Evolutionary conservation across 2,113 vertebrate genomes (phyloP), one percentile per base, ranked within the genome.

Genomic region (Ardeotis arabs): DNA sequence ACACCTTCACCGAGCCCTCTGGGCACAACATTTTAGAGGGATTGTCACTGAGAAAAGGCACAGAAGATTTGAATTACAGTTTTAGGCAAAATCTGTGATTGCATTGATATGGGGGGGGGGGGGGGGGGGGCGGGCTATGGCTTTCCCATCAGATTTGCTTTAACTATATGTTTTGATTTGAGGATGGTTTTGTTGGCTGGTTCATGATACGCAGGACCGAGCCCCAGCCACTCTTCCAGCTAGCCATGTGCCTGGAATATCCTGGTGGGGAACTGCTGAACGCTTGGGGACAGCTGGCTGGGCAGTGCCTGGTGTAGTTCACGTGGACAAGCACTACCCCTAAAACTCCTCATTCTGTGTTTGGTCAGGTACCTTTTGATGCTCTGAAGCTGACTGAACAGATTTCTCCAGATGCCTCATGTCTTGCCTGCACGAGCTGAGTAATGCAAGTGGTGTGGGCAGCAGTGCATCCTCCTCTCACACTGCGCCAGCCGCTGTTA

Each of bases 281-380:
- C 23, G 28, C 16, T 18, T 10, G 35, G 33, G 55, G 35, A 24
- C 60, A 58, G 41, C 67, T 50, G 84, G 14, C 22, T 44, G 37
- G 39, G 4, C 35, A 52, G 25, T 0, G 5, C 35, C 11, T 50
- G 70, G 29, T 0, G 0, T 29, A 28, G 22, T 25, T 76, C 1
- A 9, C 24, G 15, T 8, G 69, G 76, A 73, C 20, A 52, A 35
- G 31, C 25, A 15, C 4, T 83, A 33, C 4, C 23, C 33, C 21
- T 49, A 19, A 45, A 84, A 27, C 2, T 0, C 19, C 58, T 70
- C 41, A 66, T 58, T 35, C 64, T 87, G 12, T 83, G 77, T 87
- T 93, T 23, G 8, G 25, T 78, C 63, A 28, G 6, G 45, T 52
- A 81, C 49, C 56, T 82, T 93, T 24, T 24, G 27, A 33, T 67